A percentile compares a stretch with the other conserved stretches of the same genome.
These are phyloP conservation scores for Epizoanthus rinbou DNA, from an alignment of 92 coral and sea anemone species.

Conservation along the genomic window DNA sequence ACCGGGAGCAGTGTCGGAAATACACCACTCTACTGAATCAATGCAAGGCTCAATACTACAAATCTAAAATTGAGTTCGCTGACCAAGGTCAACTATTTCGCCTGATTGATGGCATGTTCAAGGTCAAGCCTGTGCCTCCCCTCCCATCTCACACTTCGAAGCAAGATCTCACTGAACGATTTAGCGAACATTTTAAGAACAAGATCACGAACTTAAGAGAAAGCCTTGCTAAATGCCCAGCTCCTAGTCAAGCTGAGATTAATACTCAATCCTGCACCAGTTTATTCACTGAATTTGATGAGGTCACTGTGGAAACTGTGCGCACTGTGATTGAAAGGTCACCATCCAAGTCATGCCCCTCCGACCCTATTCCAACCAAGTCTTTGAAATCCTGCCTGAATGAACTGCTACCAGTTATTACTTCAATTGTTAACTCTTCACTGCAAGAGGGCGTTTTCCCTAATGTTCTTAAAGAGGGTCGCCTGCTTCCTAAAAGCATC, in stretches of 20 bases:
- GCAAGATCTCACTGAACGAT: conserved; percentile 39
- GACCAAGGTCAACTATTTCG: conserved; percentile 22
- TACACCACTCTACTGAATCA: conserved; percentile 36
- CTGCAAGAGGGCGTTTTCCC: not conserved
- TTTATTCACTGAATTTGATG: conserved; percentile 15
- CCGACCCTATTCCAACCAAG: conserved; percentile 17
- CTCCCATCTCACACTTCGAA: conserved; percentile 38
- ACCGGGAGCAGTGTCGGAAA: conserved; percentile 44
- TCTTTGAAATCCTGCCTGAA: conserved; percentile 37
- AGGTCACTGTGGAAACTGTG: not conserved
- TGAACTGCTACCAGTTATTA: conserved; percentile 37
- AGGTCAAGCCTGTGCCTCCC: conserved; percentile 45
- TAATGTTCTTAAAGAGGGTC: not conserved
- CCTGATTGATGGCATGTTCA: conserved; percentile 44
- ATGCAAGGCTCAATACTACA: conserved; percentile 36
- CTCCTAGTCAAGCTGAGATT: conserved; percentile 7
- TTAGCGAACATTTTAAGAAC: conserved; percentile 31
- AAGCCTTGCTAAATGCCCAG: conserved; percentile 30
- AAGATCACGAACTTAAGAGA: conserved; percentile 31
- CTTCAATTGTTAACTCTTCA: not conserved
- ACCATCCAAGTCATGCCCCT: not conserved
- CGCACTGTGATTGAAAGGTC: not conserved
- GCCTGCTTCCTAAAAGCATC: too few species aligned
- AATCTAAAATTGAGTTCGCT: conserved; percentile 21
- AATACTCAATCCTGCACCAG: conserved; percentile 31